Evolutionary conservation across 2,113 vertebrate species (phyloP), one percentile per base, ranked within the genome.

Genomic region (Pungitius pungitius): DNA sequence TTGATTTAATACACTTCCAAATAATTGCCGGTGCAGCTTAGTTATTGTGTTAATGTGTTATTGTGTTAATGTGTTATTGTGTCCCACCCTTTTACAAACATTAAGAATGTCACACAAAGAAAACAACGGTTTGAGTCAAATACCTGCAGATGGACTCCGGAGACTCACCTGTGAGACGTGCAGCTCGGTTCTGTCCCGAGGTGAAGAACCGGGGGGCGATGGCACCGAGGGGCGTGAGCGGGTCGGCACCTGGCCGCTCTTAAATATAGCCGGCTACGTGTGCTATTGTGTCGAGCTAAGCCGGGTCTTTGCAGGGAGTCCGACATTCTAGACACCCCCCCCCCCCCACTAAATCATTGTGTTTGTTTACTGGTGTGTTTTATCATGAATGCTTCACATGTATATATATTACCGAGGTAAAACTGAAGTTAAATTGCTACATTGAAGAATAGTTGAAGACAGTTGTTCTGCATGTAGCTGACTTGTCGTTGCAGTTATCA

Each of bases 181-280:
- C 73, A 18, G 60, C 56, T 9, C 35, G 47, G 37, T 76, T 87
- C 78, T 95, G 96, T 95, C 94, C 94, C 93, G 93, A 94, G 92
- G 87, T 35, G 78, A 3, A 24, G 14, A 24, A 17, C 58, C 42
- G 15, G 11, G 15, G 37, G 39, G 20, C n/a, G 56, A 37, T 20
- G 56, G 27, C 4, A 30, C 3, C 18, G 12, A 52, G 22, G 35
- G 62, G 73, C 20, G 26, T 76, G 65, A 49, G 51, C 9, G 22
- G 47, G 30, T 5, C 30, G 6, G 47, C 85, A 81, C 77, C 80
- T 83, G 69, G 62, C 67, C 54, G 72, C 2, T 55, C 47, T 73
- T 79, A 89, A 83, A 90, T 84, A 87, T 56, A 87, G 68, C 33
- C 52, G 37, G 68, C 62, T 55, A 55, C 39, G 27, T 14, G 17